phyloP scores from a whole-genome alignment of 1,140 invertebrate genomes.

The Rhizoglyphus robini region DNA sequence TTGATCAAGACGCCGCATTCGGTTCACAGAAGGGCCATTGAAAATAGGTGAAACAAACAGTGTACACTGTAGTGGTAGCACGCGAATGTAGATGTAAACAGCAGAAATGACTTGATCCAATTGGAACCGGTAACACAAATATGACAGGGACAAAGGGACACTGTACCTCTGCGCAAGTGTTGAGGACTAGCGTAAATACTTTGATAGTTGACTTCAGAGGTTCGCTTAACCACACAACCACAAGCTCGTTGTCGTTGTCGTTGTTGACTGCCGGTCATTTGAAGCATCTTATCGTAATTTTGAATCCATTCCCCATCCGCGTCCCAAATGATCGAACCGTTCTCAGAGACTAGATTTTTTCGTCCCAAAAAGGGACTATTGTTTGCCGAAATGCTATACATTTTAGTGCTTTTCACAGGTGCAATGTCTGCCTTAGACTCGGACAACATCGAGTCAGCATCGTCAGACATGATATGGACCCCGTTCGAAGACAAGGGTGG shows the following conservation, averaged over 20 bases:
- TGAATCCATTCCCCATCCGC: constrained; percentile 41
- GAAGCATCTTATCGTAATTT: constrained; percentile 42
- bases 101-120: too few relatives aligned
- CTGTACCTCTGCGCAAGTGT: constrained; percentile 3
- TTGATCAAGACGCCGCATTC: too few relatives aligned
- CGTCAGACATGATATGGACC: background rate
- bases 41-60: too few relatives aligned
- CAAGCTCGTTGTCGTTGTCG: constrained; percentile 21
- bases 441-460: background rate
- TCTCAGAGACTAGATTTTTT: constrained; percentile 18
- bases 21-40: too few relatives aligned
- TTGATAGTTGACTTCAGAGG: background rate
- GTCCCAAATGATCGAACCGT: constrained; percentile 35
- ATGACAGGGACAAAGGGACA: too few relatives aligned
- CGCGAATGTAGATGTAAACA: too few relatives aligned
- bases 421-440: background rate
- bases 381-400: constrained; percentile 1
- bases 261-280: constrained; percentile 20
- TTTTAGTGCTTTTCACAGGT: background rate
- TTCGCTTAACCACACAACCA: constrained; percentile 21
- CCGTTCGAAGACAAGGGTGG: background rate
- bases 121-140: too few relatives aligned
- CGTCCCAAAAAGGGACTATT: constrained; percentile 9
- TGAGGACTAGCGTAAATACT: constrained; percentile 4
- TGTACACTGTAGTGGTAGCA: too few relatives aligned